Percentiles rank a stretch among this genome's conserved stretches.
Evolutionary conservation across 2,797 vertebrate genomes (phyloP).

Genomic region (Notamacropus eugenii): DNA sequence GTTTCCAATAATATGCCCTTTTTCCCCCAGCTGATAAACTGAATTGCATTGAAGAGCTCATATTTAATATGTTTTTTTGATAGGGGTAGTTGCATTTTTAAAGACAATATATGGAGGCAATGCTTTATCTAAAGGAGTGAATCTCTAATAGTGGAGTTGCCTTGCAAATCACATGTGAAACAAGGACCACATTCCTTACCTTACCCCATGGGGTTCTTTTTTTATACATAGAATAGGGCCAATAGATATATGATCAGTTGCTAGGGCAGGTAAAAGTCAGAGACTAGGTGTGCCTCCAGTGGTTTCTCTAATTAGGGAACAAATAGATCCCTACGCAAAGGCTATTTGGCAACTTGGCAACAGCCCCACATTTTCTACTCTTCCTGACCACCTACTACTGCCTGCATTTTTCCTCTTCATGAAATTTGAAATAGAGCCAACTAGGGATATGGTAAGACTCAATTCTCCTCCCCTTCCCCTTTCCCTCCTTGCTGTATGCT

Average conservation of each 20-base stretch:
- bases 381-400: background rate
- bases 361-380: background rate
- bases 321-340: background rate
- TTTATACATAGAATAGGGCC: background rate
- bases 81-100: background rate
- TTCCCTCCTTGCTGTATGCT: background rate
- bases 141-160: constrained; percentile 39
- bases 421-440: constrained; percentile 61
- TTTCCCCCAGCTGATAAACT: background rate
- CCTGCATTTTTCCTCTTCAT: background rate
- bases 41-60: background rate
- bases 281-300: constrained; percentile 7
- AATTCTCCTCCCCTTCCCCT: background rate
- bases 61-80: background rate
- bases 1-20: background rate
- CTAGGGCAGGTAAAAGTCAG: constrained; percentile 41
- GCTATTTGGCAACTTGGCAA: constrained; percentile 5
- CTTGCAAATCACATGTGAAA: background rate
- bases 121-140: constrained; percentile 3
- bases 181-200: background rate
- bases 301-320: constrained; percentile 35
- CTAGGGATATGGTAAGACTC: background rate
- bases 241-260: constrained; percentile 33
- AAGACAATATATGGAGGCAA: background rate
- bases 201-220: background rate